Base-by-base conservation (phyloP, 1,140 invertebrate species). In the Periplaneta americana region DNA sequence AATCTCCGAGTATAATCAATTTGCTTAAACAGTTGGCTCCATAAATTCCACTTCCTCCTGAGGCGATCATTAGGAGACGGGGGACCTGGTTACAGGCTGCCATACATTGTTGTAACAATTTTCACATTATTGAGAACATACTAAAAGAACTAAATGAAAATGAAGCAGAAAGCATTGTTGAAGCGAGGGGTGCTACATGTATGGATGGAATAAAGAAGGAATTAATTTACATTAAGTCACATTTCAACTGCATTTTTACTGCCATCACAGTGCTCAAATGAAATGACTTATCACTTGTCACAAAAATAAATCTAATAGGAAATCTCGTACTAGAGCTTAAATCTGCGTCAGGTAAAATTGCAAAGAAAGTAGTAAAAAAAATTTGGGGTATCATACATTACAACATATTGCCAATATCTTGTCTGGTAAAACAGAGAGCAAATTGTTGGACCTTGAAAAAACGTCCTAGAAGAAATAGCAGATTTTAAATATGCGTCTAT, bases 61-160 rank as follows among this genome's bases (percentile, higher is more conserved):
- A 84, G 74, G 85, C n/a, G n/a, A n/a, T n/a, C n/a, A n/a, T 85
- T 31, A 86, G 84, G 11, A 28, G 86, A 34, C 86, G 86, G 86
- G 83, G 84, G 80, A 86, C 85, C 9, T 87, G 85, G 85, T 34
- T 84, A 66, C 28, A 83, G 76, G 48, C 82, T 32, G 74, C 34
- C 8, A n/a, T 75, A n/a, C n/a, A n/a, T n/a, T n/a, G 75, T 57
- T 57, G 4, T 18, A n/a, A n/a, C n/a, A n/a, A n/a, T n/a, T n/a
- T n/a, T n/a, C n/a, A n/a, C n/a, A n/a, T n/a, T n/a, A n/a, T n/a
- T n/a, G n/a, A n/a, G n/a, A n/a, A n/a, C n/a, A n/a, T n/a, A n/a
- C n/a, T n/a, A n/a, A n/a, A n/a, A n/a, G n/a, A n/a, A n/a, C n/a
- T n/a, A n/a, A n/a, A n/a, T n/a, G n/a, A n/a, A n/a, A n/a, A n/a